Conservation (phyloP, 2,888 invertebrate genomes). For the Trissolcus brochymenae region DNA sequence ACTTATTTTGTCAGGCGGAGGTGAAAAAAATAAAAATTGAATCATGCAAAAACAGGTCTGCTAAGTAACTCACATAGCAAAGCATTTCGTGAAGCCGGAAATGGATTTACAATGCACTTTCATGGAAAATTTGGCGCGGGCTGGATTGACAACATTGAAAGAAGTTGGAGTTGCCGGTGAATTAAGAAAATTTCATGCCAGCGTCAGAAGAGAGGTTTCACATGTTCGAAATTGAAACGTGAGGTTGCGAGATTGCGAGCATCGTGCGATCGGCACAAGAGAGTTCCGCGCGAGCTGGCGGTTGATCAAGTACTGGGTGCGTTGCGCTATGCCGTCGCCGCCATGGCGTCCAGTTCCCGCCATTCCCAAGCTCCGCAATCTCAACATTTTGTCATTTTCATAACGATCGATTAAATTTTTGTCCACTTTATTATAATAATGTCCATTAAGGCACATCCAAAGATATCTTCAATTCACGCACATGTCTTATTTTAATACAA, state of each 20-base stretch:
- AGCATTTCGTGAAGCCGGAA: slow-evolving; percentile 37
- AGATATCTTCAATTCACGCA: no score
- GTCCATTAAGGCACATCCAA: no score
- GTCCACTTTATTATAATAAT: no score
- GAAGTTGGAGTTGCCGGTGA: not conserved
- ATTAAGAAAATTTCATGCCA: not conserved
- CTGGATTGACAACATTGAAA: not conserved
- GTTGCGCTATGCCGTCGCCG: slow-evolving; percentile 45
- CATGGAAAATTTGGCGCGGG: not conserved
- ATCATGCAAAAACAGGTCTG: not conserved
- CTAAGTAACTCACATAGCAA: slow-evolving; percentile 44
- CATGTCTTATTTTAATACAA: no score
- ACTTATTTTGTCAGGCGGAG: not conserved
- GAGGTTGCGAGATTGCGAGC: not conserved
- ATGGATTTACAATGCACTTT: slow-evolving; percentile 29
- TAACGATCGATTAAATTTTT: no score
- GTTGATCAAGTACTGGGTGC: slow-evolving; percentile 56
- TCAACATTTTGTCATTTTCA: slow-evolving; percentile 31
- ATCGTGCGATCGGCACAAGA: slow-evolving; percentile 31
- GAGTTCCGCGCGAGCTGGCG: slow-evolving; percentile 52
- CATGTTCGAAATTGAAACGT: not conserved
- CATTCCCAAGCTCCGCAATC: slow-evolving; percentile 28
- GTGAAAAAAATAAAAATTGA: not conserved
- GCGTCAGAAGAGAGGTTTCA: not conserved
- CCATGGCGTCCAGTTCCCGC: slow-evolving; percentile 40